A percentile compares a stretch with the other conserved stretches of the same genome.
Conservation (phyloP, 2,113 vertebrate genomes). For the Corythoichthys intestinalis region DNA sequence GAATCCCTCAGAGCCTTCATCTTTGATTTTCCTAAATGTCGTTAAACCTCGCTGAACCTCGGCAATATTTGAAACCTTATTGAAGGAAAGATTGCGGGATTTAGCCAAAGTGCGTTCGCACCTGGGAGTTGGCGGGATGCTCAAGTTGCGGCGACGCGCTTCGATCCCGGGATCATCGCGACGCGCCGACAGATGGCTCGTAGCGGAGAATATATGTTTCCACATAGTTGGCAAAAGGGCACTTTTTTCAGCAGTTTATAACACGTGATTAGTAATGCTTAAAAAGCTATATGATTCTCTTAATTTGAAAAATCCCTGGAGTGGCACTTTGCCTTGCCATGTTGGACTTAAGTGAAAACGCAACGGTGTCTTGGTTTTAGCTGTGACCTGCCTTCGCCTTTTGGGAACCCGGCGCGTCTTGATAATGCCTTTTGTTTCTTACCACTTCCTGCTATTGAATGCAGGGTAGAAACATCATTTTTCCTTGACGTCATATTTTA, state of each 20-base stretch:
- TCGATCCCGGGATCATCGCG: slow-evolving; percentile 50
- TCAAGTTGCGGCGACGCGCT: background rate
- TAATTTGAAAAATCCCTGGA: too few species aligned
- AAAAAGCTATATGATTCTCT: too few species aligned
- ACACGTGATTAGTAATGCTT: background rate
- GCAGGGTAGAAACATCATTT: slow-evolving; percentile 59
- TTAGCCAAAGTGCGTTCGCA: slow-evolving; percentile 38
- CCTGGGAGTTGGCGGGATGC: slow-evolving; percentile 45
- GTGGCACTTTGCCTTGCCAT: too few species aligned
- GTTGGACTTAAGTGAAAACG: too few species aligned
- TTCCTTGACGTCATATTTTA: slow-evolving; percentile 60
- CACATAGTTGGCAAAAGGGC: background rate
- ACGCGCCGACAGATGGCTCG: slow-evolving; percentile 62
- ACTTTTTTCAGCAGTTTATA: background rate
- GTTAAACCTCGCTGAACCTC: slow-evolving; percentile 42
- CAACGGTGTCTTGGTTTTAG: background rate
- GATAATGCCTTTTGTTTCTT: slow-evolving; percentile 71
- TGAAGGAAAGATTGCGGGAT: slow-evolving; percentile 44
- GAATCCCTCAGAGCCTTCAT: slow-evolving; percentile 28
- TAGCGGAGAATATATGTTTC: slow-evolving; percentile 29
- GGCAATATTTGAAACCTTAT: slow-evolving; percentile 50
- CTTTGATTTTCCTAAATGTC: slow-evolving; percentile 48
- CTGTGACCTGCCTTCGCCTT: background rate
- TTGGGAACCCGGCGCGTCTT: slow-evolving; percentile 41
- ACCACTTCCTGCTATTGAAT: slow-evolving; percentile 74